Conservation (phyloP, 2,113 vertebrate species). For the Alethe diademata region DNA sequence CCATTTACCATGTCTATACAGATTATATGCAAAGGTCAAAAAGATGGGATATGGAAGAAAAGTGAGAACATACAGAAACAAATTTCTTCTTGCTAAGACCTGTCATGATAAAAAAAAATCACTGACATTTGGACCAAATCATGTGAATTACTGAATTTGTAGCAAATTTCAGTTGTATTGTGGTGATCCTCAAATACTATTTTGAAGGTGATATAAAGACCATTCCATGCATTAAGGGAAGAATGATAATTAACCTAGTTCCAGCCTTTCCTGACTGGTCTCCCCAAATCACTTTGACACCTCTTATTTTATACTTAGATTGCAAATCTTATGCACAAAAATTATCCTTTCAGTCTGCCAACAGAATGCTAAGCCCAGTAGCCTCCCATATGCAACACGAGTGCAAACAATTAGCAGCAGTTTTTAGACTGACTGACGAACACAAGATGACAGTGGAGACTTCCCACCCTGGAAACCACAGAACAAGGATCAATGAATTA, state of each 20-base stretch:
- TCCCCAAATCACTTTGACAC: background rate
- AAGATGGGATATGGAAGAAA: background rate
- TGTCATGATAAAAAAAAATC: background rate
- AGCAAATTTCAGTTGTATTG: background rate
- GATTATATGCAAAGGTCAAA: background rate
- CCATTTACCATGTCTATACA: background rate
- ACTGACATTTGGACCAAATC: background rate
- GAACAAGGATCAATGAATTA: background rate
- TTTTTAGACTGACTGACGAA: background rate
- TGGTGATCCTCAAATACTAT: background rate
- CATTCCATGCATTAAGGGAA: background rate
- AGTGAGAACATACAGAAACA: background rate
- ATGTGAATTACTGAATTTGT: background rate
- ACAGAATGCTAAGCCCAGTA: background rate
- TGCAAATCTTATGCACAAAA: background rate
- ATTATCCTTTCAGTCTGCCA: background rate
- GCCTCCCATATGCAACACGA: rapidly evolving
- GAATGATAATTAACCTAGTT: background rate
- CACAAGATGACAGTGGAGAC: background rate
- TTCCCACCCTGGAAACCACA: background rate
- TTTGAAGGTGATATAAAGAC: background rate
- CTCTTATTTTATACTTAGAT: background rate
- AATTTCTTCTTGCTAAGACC: background rate
- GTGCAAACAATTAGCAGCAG: background rate
- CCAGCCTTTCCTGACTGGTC: background rate